Evolutionary conservation across 2,797 vertebrate genomes (phyloP).

Genomic region (Fistularia tabacaria): DNA sequence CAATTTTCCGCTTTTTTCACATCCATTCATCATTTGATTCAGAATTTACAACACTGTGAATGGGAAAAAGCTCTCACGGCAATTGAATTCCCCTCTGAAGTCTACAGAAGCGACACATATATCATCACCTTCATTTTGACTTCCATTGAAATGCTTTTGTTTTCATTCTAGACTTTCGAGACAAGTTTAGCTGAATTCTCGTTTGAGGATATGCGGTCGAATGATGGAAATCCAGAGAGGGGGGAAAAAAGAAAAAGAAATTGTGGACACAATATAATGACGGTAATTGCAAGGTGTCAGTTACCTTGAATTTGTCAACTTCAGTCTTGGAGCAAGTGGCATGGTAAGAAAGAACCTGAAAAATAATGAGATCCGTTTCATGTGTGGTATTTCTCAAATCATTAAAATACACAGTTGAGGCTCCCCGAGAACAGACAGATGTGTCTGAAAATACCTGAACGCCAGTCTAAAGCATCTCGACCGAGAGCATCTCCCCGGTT

Average conservation of each 20-base stretch:
- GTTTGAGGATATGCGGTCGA: not conserved
- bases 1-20: no score
- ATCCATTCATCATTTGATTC: no score
- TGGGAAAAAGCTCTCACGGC: no score
- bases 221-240: not conserved
- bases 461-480: not conserved
- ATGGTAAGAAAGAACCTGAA: slow-evolving; percentile 95
- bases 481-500: slow-evolving; percentile 20
- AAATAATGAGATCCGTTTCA: slow-evolving; percentile 41
- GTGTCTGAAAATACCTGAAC: not conserved
- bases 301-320: slow-evolving; percentile 99
- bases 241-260: not conserved
- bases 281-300: slow-evolving; percentile 2
- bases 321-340: slow-evolving; percentile 98
- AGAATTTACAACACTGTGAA: no score
- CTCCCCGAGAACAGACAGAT: not conserved
- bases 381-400: slow-evolving; percentile 16
- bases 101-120: no score
- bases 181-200: no score
- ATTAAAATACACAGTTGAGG: slow-evolving; percentile 14
- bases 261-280: no score
- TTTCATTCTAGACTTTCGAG: no score
- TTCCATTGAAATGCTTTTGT: no score
- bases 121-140: no score
- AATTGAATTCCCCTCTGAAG: not conserved